Percentiles rank a stretch among this genome's conserved stretches.
These are phyloP conservation scores for Petrocephalus sullivani DNA, from an alignment of 2,797 vertebrate genomes.

Conservation along the genomic window DNA sequence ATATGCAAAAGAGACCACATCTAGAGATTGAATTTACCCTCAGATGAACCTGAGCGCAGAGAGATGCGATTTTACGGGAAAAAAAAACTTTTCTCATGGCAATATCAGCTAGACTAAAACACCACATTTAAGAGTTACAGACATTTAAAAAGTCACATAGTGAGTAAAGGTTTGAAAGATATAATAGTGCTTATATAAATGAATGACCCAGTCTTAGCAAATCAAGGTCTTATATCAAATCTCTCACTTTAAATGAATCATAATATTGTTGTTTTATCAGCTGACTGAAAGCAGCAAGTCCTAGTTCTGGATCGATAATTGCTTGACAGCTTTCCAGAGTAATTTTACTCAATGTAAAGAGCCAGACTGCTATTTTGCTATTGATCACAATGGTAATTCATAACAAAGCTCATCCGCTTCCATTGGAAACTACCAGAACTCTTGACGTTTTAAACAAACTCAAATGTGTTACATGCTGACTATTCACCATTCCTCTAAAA, in stretches of 20 bases:
- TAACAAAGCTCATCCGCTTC: conserved; percentile 86
- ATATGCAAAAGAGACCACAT: not conserved
- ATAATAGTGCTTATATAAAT: not conserved
- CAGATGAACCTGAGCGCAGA: not conserved
- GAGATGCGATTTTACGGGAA: not conserved
- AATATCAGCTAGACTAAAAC: not conserved
- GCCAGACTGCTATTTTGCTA: conserved; percentile 81
- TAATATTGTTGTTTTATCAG: conserved; percentile 93
- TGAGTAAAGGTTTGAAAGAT: not conserved
- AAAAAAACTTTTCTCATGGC: not conserved
- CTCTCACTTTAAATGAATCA: conserved; percentile 51
- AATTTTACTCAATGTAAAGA: conserved; percentile 89
- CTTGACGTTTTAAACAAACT: conserved; percentile 79
- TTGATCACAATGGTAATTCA: conserved; percentile 96
- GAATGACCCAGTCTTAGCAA: not conserved
- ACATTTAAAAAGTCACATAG: not conserved
- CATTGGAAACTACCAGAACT: conserved; percentile 73
- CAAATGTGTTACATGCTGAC: conserved; percentile 65
- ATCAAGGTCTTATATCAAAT: not conserved
- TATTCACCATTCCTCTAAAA: conserved; percentile 58
- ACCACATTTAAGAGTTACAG: not conserved
- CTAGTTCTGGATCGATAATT: conserved; percentile 85
- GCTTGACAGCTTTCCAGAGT: conserved; percentile 97
- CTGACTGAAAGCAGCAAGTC: conserved; percentile 87
- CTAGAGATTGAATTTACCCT: not conserved